Percentiles rank a stretch among this genome's conserved stretches.
phyloP scores from a whole-genome alignment of 1,140 invertebrate genomes.

The Aleiodes sp. region DNA sequence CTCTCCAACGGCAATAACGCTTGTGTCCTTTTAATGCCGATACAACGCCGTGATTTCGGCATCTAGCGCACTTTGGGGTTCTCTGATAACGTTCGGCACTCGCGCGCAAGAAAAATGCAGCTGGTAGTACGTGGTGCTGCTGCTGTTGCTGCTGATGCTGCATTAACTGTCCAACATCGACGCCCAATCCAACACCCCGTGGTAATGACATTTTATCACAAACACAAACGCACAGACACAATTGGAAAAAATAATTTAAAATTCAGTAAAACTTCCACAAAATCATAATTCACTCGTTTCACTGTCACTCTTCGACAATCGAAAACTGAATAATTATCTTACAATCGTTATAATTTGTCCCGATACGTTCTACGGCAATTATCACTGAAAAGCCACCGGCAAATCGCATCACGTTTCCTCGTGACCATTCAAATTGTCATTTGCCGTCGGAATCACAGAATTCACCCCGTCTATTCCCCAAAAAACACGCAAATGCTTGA shows the following conservation, averaged over 20 bases:
- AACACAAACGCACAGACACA: neutral
- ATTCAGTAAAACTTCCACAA: slow-evolving; percentile 8
- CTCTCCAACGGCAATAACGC: slow-evolving; percentile 94
- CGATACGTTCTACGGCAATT: too few relatives aligned
- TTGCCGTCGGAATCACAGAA: neutral
- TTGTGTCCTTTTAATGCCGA: slow-evolving; percentile 98
- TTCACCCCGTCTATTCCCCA: neutral
- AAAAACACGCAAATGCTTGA: too few relatives aligned
- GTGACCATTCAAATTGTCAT: slow-evolving; percentile 1
- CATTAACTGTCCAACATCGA: slow-evolving; percentile 83
- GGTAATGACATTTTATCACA: slow-evolving; percentile 75
- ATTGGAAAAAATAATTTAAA: slow-evolving; percentile 4
- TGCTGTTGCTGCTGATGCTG: slow-evolving; percentile 69
- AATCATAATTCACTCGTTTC: neutral
- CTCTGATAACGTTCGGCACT: slow-evolving; percentile 92
- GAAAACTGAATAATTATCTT: too few relatives aligned
- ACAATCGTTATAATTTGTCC: too few relatives aligned
- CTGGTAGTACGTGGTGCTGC: slow-evolving; percentile 85
- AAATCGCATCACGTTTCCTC: neutral
- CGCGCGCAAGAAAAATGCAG: slow-evolving; percentile 84
- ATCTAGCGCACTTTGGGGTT: slow-evolving; percentile 98
- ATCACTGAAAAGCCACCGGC: neutral
- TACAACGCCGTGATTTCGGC: slow-evolving; percentile 97
- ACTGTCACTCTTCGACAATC: neutral
- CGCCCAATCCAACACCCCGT: slow-evolving; percentile 70